Base-by-base conservation (phyloP, 2,888 invertebrate species). In the Galerucella pusilla region DNA sequence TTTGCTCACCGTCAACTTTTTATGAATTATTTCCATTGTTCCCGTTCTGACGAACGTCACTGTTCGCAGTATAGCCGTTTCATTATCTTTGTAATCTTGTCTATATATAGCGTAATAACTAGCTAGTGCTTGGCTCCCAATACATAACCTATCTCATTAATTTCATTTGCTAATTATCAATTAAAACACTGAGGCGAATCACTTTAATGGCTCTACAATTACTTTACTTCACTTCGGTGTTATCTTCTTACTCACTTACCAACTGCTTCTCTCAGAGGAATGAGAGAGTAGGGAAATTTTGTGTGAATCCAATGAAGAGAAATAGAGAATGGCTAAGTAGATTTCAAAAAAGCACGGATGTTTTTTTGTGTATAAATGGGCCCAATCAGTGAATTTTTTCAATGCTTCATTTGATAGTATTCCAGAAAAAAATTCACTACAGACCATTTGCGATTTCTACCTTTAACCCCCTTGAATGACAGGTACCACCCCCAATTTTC, bases 111-210 rank as follows among this genome's bases (percentile, higher is more conserved):
- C 80, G 77, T 82, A 81, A 82, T 82, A 81, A 81, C 80, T 76
- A 77, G 78, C 80, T 80, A 79, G 79, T 76, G 74, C 77, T 76
- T 70, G 74, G 73, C 78, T 74, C 63, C 73, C 68, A 71, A 57
- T 74, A 77, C 75, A 74, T 75, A 79, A 79, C 78, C 78, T 70
- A 77, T 78, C 77, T 77, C 80, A 81, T 82, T 82, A 82, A 83
- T 83, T 82, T 83, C 81, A 78, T 83, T 80, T 79, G 77, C 81
- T 84, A 84, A 85, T 84, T 84, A 84, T 82, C 83, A 79, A 79
- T 79, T 79, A 79, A 76, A 85, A 83, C 81, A 80, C 76, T 79
- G 70, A 68, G 73, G 79, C 74, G 81, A 81, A 82, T 82, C 81
- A 79, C 78, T 79, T 81, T 82, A 84, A 85, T 83, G 81, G 83